Percentiles rank a stretch among this genome's conserved stretches.
phyloP scores from a whole-genome alignment of 2,888 invertebrate species.

The Oxycera nigricornis region DNA sequence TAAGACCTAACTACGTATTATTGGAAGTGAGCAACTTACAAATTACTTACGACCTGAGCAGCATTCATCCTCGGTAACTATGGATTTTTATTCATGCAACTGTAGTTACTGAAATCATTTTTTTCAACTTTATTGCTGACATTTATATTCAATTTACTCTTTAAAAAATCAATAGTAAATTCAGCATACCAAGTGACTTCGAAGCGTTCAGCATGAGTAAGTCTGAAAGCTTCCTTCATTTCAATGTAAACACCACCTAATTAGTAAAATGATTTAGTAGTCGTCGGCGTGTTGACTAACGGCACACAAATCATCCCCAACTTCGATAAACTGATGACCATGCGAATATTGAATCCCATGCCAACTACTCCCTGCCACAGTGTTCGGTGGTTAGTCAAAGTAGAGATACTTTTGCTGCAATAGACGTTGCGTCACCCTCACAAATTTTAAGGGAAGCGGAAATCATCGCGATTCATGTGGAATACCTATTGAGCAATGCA shows the following conservation, averaged over 20 bases:
- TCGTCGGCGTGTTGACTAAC: not conserved
- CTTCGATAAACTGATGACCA: not conserved
- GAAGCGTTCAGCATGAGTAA: not conserved
- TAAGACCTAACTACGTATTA: too few species aligned
- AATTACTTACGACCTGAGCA: too few species aligned
- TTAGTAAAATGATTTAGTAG: not conserved
- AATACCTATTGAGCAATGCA: not conserved
- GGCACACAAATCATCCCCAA: not conserved
- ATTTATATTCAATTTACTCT: too few species aligned
- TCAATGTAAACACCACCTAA: conserved; percentile 2
- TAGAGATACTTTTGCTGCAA: not conserved
- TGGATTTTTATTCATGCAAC: too few species aligned
- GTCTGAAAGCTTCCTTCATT: not conserved
- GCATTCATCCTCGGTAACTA: too few species aligned
- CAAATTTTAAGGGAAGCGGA: not conserved
- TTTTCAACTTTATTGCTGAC: too few species aligned
- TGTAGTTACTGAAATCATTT: too few species aligned
- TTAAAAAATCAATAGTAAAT: too few species aligned
- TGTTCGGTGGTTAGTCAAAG: not conserved
- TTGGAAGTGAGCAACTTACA: too few species aligned
- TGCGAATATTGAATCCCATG: not conserved
- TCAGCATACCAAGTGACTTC: too few species aligned
- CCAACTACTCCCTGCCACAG: not conserved
- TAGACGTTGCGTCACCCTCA: not conserved
- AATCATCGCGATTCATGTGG: not conserved